Percentiles rank a stretch among this genome's conserved stretches.
Evolutionary conservation across 2,797 vertebrate genomes (phyloP).

Genomic region (Muraenolepis orangiensis): DNA sequence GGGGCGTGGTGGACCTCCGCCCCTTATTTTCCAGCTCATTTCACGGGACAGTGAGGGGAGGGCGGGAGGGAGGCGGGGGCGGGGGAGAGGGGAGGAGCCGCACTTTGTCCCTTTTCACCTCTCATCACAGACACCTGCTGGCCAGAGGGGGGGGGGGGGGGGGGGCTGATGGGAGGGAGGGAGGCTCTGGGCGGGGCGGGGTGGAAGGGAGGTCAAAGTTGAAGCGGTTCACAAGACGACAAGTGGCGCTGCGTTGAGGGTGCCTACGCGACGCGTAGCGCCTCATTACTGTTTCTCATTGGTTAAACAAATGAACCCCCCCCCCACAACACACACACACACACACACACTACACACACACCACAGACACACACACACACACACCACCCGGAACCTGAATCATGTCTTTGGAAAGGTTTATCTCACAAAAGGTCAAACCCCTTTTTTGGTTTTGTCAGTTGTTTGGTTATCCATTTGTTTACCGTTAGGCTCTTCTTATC

Average conservation of each 20-base stretch:
- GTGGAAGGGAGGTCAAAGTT: conserved; percentile 35
- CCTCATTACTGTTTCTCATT: neutral
- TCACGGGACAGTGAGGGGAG: conserved; percentile 56
- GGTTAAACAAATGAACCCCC: neutral
- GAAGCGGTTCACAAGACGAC: conserved; percentile 56
- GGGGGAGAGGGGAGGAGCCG: conserved; percentile 57
- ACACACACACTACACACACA: too few species aligned
- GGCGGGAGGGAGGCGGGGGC: conserved; percentile 52
- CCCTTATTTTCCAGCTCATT: conserved; percentile 82
- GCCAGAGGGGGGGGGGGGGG: conserved; percentile 3
- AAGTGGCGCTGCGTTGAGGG: conserved; percentile 13
- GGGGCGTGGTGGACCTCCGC: conserved; percentile 62
- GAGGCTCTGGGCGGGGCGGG: neutral
- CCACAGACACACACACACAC: too few species aligned
- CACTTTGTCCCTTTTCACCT: conserved; percentile 67
- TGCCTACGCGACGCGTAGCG: neutral
- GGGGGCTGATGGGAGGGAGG: conserved; percentile 8
- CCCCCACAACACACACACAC: too few species aligned
- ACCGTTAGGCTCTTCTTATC: neutral
- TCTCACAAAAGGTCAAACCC: neutral
- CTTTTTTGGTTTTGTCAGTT: neutral
- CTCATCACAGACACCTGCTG: conserved; percentile 75
- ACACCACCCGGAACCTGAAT: neutral
- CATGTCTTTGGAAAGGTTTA: neutral
- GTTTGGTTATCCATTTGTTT: neutral